Conservation (phyloP, 1,140 invertebrate species). For the Drosophila takahashii region DNA sequence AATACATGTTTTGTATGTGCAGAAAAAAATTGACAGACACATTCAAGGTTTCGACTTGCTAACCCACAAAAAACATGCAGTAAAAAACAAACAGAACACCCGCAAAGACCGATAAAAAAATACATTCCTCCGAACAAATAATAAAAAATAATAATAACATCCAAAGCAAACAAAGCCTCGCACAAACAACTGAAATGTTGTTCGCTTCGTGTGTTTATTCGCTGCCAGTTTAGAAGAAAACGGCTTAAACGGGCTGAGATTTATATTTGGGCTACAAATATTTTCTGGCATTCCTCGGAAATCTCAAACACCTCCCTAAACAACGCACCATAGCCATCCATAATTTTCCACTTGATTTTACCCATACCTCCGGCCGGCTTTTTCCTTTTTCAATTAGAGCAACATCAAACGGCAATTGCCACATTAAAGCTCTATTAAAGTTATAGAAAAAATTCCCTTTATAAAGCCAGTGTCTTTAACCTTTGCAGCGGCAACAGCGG, state of each 20-base stretch:
- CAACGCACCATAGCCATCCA: conserved; percentile 15
- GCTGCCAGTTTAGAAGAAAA: conserved; percentile 42
- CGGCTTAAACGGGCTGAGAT: conserved; percentile 26
- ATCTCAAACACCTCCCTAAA: conserved; percentile 25
- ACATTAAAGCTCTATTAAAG: conserved; percentile 75
- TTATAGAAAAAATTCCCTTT: conserved; percentile 64
- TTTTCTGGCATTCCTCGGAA: conserved; percentile 32
- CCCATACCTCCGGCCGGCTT: conserved; percentile 48
- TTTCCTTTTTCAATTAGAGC: conserved; percentile 75
- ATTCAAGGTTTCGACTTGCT: conserved; percentile 71
- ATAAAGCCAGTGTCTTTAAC: conserved; percentile 67
- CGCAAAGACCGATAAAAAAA: conserved; percentile 25
- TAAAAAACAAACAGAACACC: conserved; percentile 75
- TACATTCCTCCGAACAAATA: conserved; percentile 37
- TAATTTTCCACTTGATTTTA: conserved; percentile 44
- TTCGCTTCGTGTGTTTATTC: conserved; percentile 42
- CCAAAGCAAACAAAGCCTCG: conserved; percentile 33
- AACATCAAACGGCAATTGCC: conserved; percentile 70
- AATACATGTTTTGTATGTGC: conserved; percentile 10
- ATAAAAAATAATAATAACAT: conserved; percentile 41
- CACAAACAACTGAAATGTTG: conserved; percentile 52
- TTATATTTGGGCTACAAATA: conserved; percentile 30
- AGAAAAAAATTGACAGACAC: conserved; percentile 47
- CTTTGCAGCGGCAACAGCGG: conserved; percentile 66
- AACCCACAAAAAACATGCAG: conserved; percentile 65